Evolutionary conservation across 2,888 invertebrate species (phyloP), one percentile per base, ranked within the genome.

Genomic region (Drosophila tripunctata): DNA sequence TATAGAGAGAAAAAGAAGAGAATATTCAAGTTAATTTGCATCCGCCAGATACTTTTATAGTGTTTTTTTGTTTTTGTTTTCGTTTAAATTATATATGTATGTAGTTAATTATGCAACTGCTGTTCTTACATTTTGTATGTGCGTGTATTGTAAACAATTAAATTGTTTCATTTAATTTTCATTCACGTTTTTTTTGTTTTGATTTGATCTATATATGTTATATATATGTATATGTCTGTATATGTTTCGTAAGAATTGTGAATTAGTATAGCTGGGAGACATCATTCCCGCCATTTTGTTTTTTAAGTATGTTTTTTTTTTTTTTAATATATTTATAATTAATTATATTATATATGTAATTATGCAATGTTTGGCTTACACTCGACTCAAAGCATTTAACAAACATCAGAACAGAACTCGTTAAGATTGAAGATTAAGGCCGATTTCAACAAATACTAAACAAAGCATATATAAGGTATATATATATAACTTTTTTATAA

Each of bases 121-220:
- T 36, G 22, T 35, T 24, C 10, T 35, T 48, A 30, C 17, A 19
- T 70, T 36, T 67, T 50, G 19, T 56, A 35, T 76, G 66, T 74
- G 60, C 70, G 65, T 65, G 52, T 77, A 54, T 73, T 67, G 51
- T 64, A 41, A 80, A 80, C 82, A 80, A 80, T 80, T 82, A 51
- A 75, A 80, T 80, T 80, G 80, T 77, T 56, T 22, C 30, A 12
- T 19, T 22, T 21, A 30, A 15, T 38, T 19, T 27, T 27, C 10
- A 3, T 27, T 27, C 8, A 27, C 10, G 8, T 56, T 60, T 38
- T 47, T 33, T 52, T 44, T 52, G 62, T 57, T 71, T 67, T 41
- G 58, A 62, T 76, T 63, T 58, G 41, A 57, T 64, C 52, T 67
- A 56, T 38, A 73, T 61, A n/a, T n/a, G n/a, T n/a, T n/a, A n/a